Evolutionary conservation across 2,797 vertebrate genomes (phyloP).

Genomic region (Alosa sapidissima): DNA sequence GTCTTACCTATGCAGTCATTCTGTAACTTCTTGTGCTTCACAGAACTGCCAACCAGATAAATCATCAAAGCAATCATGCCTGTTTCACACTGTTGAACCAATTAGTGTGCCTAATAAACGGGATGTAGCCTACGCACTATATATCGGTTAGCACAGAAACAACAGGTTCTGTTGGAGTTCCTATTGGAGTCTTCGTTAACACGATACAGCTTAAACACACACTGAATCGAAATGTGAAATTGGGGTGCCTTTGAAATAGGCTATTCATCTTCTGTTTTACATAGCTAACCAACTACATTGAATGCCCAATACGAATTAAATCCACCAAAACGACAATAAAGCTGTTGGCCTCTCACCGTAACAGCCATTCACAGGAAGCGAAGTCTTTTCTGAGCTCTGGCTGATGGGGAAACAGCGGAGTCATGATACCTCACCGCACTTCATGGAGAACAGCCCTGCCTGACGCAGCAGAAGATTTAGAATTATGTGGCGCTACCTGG

Average conservation of each 20-base stretch:
- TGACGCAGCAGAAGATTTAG: constrained; percentile 48
- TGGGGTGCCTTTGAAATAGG: not conserved
- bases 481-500: constrained; percentile 71
- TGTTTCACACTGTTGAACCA: not conserved
- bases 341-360: not conserved
- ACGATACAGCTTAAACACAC: no score
- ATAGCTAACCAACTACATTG: not conserved
- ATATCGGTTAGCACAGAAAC: not conserved
- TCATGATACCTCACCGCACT: not conserved
- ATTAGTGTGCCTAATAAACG: not conserved
- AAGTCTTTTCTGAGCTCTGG: not conserved
- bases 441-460: constrained; percentile 18
- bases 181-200: not conserved
- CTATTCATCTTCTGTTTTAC: not conserved
- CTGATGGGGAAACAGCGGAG: not conserved
- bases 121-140: not conserved
- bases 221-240: not conserved
- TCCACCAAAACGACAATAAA: not conserved
- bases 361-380: no score
- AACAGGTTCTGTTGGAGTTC: not conserved
- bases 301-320: not conserved
- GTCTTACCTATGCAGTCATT: not conserved
- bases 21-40: not conserved
- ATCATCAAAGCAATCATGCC: not conserved
- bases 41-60: not conserved